Conservation (phyloP, 2,113 vertebrate species). For the Rhinopomastus cyanomelas region DNA sequence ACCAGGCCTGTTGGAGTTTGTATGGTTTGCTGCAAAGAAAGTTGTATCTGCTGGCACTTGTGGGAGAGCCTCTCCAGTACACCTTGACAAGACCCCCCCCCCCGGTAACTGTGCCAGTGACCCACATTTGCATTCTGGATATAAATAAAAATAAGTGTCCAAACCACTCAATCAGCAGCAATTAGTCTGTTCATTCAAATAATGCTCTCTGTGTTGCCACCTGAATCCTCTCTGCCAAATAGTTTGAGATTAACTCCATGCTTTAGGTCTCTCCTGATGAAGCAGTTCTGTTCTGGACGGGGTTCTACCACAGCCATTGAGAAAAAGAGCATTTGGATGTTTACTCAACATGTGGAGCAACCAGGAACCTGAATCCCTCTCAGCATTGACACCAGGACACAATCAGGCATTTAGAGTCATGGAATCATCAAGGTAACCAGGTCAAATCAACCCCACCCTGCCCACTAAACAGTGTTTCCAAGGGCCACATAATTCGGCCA, state of each 20-base stretch:
- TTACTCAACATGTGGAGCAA: rapidly evolving
- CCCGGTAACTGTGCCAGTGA: not conserved
- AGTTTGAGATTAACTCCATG: not conserved
- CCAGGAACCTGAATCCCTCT: not conserved
- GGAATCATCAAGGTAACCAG: too few species aligned
- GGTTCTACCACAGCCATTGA: not conserved
- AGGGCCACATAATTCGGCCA: too few species aligned
- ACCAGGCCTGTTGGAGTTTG: not conserved
- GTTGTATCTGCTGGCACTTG: not conserved
- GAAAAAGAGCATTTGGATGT: not conserved
- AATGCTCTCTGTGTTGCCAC: not conserved
- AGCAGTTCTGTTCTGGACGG: not conserved
- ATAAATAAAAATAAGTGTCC: not conserved
- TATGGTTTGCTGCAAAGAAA: not conserved
- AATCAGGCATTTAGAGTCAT: not conserved
- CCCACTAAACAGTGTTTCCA: too few species aligned
- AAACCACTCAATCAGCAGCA: not conserved
- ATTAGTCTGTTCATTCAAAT: not conserved
- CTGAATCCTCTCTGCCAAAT: not conserved
- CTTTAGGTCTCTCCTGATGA: not conserved
- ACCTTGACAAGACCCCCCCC: not conserved
- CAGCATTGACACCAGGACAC: not conserved
- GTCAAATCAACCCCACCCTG: too few species aligned
- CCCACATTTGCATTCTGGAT: not conserved
- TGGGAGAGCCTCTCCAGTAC: not conserved